phyloP scores from a whole-genome alignment of 2,888 invertebrate species.

The Epistrophe eligans region DNA sequence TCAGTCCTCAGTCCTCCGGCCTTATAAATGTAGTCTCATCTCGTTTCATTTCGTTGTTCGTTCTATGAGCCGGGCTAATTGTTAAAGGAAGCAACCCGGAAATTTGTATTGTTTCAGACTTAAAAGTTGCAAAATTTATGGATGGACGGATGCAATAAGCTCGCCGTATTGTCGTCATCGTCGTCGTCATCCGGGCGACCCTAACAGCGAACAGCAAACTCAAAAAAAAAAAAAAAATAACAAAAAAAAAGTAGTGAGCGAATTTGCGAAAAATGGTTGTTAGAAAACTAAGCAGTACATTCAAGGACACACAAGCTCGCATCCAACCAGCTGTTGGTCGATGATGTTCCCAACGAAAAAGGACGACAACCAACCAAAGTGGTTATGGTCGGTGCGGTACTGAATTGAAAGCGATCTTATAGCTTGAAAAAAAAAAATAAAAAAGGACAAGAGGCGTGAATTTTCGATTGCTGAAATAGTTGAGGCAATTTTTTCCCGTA shows the following conservation, averaged over 20 bases:
- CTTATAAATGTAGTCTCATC: slow-evolving; percentile 1
- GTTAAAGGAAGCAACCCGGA: slow-evolving; percentile 73
- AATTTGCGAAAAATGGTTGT: slow-evolving; percentile 65
- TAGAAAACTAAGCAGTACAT: slow-evolving; percentile 51
- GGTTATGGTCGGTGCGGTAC: slow-evolving; percentile 42
- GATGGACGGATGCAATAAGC: slow-evolving; percentile 75
- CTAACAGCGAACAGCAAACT: neutral
- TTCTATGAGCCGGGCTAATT: slow-evolving; percentile 65
- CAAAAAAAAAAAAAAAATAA: slow-evolving; percentile 4
- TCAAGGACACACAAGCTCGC: slow-evolving; percentile 27
- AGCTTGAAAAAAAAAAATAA: neutral
- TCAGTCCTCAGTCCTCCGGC: neutral
- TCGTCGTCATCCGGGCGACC: slow-evolving; percentile 18
- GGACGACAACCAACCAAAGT: slow-evolving; percentile 30
- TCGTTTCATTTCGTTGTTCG: slow-evolving; percentile 32
- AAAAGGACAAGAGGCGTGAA: slow-evolving; percentile 64
- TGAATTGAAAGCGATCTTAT: slow-evolving; percentile 6
- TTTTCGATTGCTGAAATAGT: slow-evolving; percentile 70
- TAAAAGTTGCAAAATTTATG: slow-evolving; percentile 75
- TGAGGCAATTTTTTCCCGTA: slow-evolving; percentile 49
- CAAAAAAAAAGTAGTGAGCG: slow-evolving; percentile 9
- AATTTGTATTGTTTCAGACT: slow-evolving; percentile 76
- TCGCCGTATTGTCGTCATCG: neutral
- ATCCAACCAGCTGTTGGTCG: slow-evolving; percentile 46
- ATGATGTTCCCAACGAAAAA: slow-evolving; percentile 32